These are phyloP conservation scores for Craseonycteris thonglongyai DNA, from an alignment of 2,113 vertebrate species.

Conservation along the genomic window DNA sequence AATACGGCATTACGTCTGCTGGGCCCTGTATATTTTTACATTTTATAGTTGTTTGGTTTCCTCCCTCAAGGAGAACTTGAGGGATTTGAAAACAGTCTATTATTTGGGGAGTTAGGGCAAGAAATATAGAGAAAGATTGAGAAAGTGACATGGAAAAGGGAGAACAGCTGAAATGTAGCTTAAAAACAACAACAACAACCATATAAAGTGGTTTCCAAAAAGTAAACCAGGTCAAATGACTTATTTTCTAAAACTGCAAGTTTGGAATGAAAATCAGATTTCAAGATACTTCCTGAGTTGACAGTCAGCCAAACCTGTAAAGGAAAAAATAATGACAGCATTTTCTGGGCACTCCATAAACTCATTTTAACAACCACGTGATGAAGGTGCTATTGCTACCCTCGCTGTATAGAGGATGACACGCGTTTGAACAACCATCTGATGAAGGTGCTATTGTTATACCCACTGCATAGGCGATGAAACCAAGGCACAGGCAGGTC, in stretches of 20 bases:
- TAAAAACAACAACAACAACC: background rate
- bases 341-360: background rate
- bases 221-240: constrained; percentile 1
- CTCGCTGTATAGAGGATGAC: background rate
- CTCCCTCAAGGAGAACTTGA: background rate
- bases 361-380: accelerated
- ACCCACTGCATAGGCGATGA: background rate
- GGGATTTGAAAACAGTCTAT: background rate
- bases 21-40: background rate
- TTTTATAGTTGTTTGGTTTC: background rate
- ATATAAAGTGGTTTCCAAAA: background rate
- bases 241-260: constrained; percentile 5
- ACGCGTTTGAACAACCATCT: background rate
- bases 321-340: background rate
- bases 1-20: too few species aligned
- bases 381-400: too few species aligned
- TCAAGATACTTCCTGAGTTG: background rate
- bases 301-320: background rate
- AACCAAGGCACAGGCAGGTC: background rate
- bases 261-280: constrained; percentile 19
- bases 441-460: too few species aligned
- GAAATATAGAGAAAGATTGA: background rate
- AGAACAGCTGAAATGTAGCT: background rate
- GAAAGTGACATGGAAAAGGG: background rate
- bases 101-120: background rate